Evolutionary conservation across 2,113 vertebrate genomes (phyloP).

Genomic region (Malurus alboscapulatus): DNA sequence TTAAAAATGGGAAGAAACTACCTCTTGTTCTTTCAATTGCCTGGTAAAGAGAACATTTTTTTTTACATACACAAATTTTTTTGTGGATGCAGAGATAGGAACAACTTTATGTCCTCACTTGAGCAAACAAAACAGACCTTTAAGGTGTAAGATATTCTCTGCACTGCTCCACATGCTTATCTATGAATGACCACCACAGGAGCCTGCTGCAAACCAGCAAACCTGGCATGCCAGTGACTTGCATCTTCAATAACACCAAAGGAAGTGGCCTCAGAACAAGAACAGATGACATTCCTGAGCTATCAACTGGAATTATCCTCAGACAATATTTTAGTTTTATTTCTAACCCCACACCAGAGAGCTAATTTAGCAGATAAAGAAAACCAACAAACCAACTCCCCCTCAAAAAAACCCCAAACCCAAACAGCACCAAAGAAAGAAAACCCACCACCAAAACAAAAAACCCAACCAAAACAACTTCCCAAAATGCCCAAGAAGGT

Average conservation of each 20-base stretch:
- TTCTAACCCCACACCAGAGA: not conserved
- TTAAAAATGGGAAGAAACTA: not conserved
- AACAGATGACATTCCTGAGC: not conserved
- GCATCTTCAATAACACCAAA: not conserved
- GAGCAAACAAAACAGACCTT: not conserved
- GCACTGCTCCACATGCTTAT: rapidly evolving
- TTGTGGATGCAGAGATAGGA: not conserved
- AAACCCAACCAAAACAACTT: not conserved
- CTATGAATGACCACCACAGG: not conserved
- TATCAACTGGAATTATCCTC: not conserved
- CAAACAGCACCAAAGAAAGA: not conserved
- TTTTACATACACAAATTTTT: not conserved
- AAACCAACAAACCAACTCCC: not conserved
- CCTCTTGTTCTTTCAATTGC: not conserved
- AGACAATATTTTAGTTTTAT: not conserved
- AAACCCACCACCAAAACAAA: not conserved
- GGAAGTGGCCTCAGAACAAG: not conserved
- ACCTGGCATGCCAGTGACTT: not conserved
- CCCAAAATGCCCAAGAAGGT: not conserved
- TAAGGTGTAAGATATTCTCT: not conserved
- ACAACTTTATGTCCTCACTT: not conserved
- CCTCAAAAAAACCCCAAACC: not conserved
- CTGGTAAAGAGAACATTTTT: not conserved
- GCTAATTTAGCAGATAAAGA: not conserved
- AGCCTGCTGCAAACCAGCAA: not conserved